A percentile compares a stretch with the other conserved stretches of the same genome.
These are phyloP conservation scores for Oryzias dopingdopingensis DNA, from an alignment of 2,797 vertebrate species.

Conservation along the genomic window DNA sequence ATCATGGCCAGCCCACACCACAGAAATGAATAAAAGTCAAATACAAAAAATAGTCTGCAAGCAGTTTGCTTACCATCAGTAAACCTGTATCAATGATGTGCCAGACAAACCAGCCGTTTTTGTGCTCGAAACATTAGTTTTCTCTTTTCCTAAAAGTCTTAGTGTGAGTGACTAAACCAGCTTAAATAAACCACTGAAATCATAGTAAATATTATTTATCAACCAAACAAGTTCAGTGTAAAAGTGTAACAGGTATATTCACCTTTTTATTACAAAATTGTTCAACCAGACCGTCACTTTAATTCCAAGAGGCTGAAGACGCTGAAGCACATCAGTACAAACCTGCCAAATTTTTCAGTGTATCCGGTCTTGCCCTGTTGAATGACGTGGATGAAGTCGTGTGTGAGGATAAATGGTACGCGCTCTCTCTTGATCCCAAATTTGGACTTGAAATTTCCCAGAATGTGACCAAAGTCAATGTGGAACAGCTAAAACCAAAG, in stretches of 20 bases:
- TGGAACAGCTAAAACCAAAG: constrained; percentile 87
- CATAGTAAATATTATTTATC: background rate
- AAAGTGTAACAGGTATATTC: background rate
- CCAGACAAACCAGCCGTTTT: background rate
- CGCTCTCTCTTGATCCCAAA: constrained; percentile 99
- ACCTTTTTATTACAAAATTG: background rate
- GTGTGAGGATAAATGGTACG: constrained; percentile 98
- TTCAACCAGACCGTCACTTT: background rate
- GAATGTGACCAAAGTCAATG: constrained; percentile 98
- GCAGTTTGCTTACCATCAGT: too few relatives aligned
- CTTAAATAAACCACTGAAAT: background rate
- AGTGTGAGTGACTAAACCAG: background rate
- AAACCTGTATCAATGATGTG: too few relatives aligned
- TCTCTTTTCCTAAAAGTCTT: background rate
- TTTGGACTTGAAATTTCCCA: constrained; percentile 99
- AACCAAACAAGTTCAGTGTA: background rate
- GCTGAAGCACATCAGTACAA: constrained; percentile 16
- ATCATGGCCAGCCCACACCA: too few relatives aligned
- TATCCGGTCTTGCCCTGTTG: constrained; percentile 97
- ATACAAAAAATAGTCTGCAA: too few relatives aligned
- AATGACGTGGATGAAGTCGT: constrained; percentile 99
- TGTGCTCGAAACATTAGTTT: background rate
- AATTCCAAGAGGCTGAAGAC: background rate
- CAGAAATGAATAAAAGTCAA: too few relatives aligned
- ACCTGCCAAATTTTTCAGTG: constrained; percentile 96